phyloP scores from a whole-genome alignment of 2,797 vertebrate genomes.

The Peromyscus melanophrys region DNA sequence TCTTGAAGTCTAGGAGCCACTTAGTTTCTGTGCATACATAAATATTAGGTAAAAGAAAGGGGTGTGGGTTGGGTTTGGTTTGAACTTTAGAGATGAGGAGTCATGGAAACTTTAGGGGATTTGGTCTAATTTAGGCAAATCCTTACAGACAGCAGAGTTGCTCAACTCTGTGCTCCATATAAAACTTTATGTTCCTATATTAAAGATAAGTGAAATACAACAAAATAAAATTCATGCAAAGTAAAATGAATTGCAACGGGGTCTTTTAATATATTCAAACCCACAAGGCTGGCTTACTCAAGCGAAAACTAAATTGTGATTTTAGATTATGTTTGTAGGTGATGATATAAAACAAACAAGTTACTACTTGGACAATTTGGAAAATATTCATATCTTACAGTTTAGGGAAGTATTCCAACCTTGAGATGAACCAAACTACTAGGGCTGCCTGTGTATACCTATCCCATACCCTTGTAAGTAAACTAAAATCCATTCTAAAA shows the following conservation, averaged over 20 bases:
- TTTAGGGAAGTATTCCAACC: conserved; percentile 35
- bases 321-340: conserved; percentile 4
- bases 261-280: conserved; percentile 50
- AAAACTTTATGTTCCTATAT: conserved; percentile 41
- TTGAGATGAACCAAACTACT: conserved; percentile 17
- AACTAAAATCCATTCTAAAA: conserved; percentile 35
- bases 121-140: conserved; percentile 15
- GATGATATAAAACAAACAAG: conserved; percentile 25
- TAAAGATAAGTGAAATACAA: conserved; percentile 49
- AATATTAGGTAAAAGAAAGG: conserved; percentile 3
- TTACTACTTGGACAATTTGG: conserved; percentile 9
- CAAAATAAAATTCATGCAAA: conserved; percentile 64
- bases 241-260: conserved; percentile 36
- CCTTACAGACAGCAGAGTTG: not conserved
- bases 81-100: conserved; percentile 39
- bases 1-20: conserved; percentile 15
- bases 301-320: conserved; percentile 55
- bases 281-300: conserved; percentile 36
- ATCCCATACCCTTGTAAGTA: conserved; percentile 53
- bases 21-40: conserved; percentile 15
- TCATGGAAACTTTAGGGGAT: not conserved
- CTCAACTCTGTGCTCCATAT: not conserved
- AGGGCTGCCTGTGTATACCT: not conserved
- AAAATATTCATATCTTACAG: conserved; percentile 26
- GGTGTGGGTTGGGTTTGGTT: not conserved